Conservation (phyloP, 2,797 vertebrate species). For the Sebastes cheni region DNA sequence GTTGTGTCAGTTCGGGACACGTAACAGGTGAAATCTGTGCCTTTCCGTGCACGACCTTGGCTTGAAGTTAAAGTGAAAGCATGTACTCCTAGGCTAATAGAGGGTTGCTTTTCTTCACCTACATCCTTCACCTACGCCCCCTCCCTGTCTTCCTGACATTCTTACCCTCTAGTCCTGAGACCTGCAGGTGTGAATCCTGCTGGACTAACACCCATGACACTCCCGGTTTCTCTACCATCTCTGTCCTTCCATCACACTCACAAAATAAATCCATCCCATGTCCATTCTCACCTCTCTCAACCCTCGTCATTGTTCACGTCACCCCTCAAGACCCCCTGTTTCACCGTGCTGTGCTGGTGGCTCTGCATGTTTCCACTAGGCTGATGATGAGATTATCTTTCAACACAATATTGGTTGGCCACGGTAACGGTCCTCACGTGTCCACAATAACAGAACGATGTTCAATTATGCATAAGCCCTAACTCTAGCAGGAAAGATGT, state of each 20-base stretch:
- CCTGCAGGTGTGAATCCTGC: constrained; percentile 36
- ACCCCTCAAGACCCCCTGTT: not conserved
- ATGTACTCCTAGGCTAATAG: not conserved
- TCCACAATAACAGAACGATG: too few species aligned
- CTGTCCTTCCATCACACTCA: not conserved
- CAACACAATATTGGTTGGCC: too few species aligned
- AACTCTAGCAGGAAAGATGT: too few species aligned
- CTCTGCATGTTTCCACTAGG: not conserved
- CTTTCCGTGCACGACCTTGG: constrained; percentile 21
- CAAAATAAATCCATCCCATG: constrained; percentile 18
- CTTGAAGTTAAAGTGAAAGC: constrained; percentile 8
- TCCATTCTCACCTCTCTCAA: constrained; percentile 41
- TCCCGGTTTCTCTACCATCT: not conserved
- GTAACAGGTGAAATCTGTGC: constrained; percentile 4
- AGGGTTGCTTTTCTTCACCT: not conserved
- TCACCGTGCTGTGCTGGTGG: not conserved
- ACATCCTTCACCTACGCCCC: not conserved
- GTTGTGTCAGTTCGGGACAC: constrained; percentile 9
- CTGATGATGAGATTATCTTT: too few species aligned
- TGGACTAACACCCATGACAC: not conserved
- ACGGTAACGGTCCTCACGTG: too few species aligned
- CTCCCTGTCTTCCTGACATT: not conserved
- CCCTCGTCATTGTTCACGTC: constrained; percentile 16
- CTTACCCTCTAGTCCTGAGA: not conserved
- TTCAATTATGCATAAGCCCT: too few species aligned